phyloP scores from a whole-genome alignment of 2,888 invertebrate genomes.

The Dexiosoma caninum region DNA sequence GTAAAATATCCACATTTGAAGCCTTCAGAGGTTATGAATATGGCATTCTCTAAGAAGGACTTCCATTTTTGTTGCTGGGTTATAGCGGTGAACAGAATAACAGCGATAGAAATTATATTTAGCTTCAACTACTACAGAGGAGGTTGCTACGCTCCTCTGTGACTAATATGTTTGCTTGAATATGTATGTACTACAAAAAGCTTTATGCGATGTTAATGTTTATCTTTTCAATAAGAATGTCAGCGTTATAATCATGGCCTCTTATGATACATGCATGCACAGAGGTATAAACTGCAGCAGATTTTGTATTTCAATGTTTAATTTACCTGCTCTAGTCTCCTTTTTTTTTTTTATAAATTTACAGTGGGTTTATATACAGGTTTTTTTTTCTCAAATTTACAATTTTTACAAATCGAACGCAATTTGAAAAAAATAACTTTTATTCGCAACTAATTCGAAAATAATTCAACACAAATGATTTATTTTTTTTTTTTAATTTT shows the following conservation, averaged over 20 bases:
- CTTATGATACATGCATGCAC: no score
- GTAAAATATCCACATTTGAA: no score
- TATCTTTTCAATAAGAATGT: conserved; percentile 16
- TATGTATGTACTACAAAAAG: no score
- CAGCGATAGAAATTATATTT: not conserved
- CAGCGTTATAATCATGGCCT: not conserved
- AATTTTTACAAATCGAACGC: no score
- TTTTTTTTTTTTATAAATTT: not conserved
- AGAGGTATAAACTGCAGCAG: not conserved
- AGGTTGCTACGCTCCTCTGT: not conserved
- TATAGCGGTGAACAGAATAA: not conserved
- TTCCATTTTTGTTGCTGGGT: no score
- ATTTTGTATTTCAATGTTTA: not conserved
- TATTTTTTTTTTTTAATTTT: no score
- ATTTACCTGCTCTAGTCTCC: conserved; percentile 18
- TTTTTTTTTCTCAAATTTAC: not conserved
- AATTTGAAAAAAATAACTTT: no score
- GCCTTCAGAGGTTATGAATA: no score
- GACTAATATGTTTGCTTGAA: not conserved
- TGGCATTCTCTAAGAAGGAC: no score
- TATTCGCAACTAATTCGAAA: no score
- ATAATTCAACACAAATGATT: no score
- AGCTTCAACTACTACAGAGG: not conserved
- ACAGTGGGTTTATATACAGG: no score
- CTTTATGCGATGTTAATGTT: not conserved